phyloP scores from a whole-genome alignment of 2,797 vertebrate genomes.

The Enteromius radiatus region DNA sequence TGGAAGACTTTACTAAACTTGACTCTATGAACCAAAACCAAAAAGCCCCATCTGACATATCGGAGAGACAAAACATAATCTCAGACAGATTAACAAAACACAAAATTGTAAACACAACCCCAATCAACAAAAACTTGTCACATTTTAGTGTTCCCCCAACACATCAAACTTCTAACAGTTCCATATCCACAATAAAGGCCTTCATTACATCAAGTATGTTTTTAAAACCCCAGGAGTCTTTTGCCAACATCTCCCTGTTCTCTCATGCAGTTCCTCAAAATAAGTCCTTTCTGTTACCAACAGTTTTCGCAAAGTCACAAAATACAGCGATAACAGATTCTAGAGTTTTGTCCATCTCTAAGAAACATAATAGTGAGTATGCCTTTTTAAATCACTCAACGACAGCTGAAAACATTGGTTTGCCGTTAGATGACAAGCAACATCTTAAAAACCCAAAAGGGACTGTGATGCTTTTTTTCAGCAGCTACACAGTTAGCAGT shows the following conservation, averaged over 20 bases:
- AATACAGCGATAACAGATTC: neutral
- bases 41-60: conserved; percentile 42
- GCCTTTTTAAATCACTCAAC: conserved; percentile 5
- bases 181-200: neutral
- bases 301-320: conserved; percentile 1
- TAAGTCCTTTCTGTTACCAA: neutral
- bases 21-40: conserved; percentile 42
- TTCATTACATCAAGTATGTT: neutral
- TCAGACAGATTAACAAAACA: conserved; percentile 6
- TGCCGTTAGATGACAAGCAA: neutral
- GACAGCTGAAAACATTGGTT: conserved; percentile 11
- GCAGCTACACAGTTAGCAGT: conserved; percentile 27
- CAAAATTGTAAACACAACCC: neutral
- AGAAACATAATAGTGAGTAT: neutral
- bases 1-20: conserved; percentile 37
- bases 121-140: neutral
- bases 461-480: neutral
- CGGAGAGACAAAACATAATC: conserved; percentile 16
- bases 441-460: conserved; percentile 14
- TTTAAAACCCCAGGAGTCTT: neutral
- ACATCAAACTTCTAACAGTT: neutral
- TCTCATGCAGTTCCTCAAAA: neutral
- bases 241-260: neutral
- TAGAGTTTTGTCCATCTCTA: conserved; percentile 12
- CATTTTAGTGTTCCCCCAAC: neutral